Base-by-base conservation (phyloP, 1,140 invertebrate species). In the Delia radicum region DNA sequence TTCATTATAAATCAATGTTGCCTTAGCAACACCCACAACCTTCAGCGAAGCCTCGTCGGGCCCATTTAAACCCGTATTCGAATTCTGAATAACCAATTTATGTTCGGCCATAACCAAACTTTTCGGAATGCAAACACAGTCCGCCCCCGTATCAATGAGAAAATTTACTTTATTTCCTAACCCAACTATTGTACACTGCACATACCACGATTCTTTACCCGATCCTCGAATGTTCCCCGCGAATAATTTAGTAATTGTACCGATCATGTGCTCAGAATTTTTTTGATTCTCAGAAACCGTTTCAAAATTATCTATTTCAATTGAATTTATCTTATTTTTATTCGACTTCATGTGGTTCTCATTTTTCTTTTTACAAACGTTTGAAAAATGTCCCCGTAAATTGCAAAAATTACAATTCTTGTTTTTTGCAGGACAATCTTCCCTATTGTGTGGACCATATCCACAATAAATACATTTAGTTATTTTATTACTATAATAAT, bases 401-500 rank as follows among this genome's bases (percentile, higher is more conserved):
- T 2, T 76, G 13, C 29, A 55, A 27, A 46, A 18, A 75, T 28
- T 18, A 72, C 27, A 33, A 33, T n/a, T 65, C 18, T 46, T 46
- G 24, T 71, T 75, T 31, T 71, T 75, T 48, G 46, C 65, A 26
- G 21, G 21, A 65, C 73, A 18, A 42, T 63, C 15, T 12, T 37
- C 15, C 15, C 33, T 37, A 37, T 10, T 74, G 15, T 31, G 55
- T 2, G 21, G 29, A n/a, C 72, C 21, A 37, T 65, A 74, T 7
- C 24, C 42, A 72, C 75, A 75, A 33, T 29, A 37, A n/a, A 77
- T 62, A 75, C 79, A 82, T 10, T n/a, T n/a, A n/a, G n/a, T n/a
- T n/a, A 75, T 74, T 27, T 77, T 74, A 2, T 76, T 24, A 69
- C 81, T 79, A 6, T 79, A 79, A n/a, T 46, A 42, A 21, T 79